These are phyloP conservation scores for Drosophila bipectinata DNA, from an alignment of 1,140 invertebrate species.

Conservation along the genomic window DNA sequence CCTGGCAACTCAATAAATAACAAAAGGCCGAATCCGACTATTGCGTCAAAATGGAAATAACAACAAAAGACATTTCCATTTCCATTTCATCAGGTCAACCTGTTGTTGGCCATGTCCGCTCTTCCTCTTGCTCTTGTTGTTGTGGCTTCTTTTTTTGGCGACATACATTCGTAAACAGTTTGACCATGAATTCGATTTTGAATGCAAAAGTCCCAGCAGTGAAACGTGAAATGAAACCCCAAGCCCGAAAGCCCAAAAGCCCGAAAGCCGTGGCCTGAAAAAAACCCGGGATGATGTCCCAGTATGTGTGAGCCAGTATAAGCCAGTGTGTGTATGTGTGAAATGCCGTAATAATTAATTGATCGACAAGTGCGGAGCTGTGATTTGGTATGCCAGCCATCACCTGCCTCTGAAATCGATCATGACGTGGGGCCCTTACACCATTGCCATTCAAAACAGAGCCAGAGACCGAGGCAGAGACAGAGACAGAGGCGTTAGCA, in stretches of 20 bases:
- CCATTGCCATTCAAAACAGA: slow-evolving; percentile 39
- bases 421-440: slow-evolving; percentile 60
- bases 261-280: slow-evolving; percentile 40
- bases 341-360: slow-evolving; percentile 81
- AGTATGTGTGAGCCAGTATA: slow-evolving; percentile 1
- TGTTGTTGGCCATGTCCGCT: slow-evolving; percentile 47
- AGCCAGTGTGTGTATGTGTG: slow-evolving; percentile 41
- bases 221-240: slow-evolving; percentile 68
- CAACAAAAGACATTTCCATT: slow-evolving; percentile 55
- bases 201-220: slow-evolving; percentile 75
- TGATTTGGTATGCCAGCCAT: slow-evolving; percentile 67
- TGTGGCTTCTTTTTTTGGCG: slow-evolving; percentile 64
- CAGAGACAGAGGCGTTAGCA: neutral
- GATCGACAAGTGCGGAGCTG: slow-evolving; percentile 78
- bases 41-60: slow-evolving; percentile 55
- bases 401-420: slow-evolving; percentile 69
- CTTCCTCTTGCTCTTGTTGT: slow-evolving; percentile 11
- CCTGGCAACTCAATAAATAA: slow-evolving; percentile 61
- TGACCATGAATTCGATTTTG: slow-evolving; percentile 79
- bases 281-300: slow-evolving; percentile 49
- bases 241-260: slow-evolving; percentile 31
- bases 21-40: slow-evolving; percentile 66
- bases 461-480: slow-evolving; percentile 5
- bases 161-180: slow-evolving; percentile 70
- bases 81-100: slow-evolving; percentile 77